Evolutionary conservation across 2,888 invertebrate genomes (phyloP).

Genomic region (Drosophila quasianomalipes): DNA sequence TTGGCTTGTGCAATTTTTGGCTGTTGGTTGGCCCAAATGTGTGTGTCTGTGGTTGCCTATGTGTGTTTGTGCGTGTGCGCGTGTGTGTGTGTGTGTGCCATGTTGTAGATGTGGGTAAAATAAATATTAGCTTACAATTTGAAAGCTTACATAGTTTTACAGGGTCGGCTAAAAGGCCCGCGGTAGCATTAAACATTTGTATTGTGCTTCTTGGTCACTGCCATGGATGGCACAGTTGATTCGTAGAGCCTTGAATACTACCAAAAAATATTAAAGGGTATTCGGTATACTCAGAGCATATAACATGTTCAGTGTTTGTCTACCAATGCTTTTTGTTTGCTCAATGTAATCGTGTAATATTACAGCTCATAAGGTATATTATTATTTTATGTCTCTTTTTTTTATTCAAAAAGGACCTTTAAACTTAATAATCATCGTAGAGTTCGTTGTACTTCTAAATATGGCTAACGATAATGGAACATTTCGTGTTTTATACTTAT

Average conservation of each 20-base stretch:
- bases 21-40: conserved; percentile 52
- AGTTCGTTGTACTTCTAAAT: neutral
- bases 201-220: conserved; percentile 47
- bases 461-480: neutral
- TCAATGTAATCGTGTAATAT: neutral
- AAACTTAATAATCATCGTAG: neutral
- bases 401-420: neutral
- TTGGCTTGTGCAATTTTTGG: conserved; percentile 72
- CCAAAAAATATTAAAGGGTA: neutral
- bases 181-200: conserved; percentile 70
- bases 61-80: neutral
- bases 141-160: conserved; percentile 65
- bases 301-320: neutral
- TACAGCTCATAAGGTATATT: neutral
- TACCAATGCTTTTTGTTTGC: neutral
- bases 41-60: conserved; percentile 15
- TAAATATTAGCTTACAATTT: conserved; percentile 80
- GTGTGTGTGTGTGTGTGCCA: conserved; percentile 15
- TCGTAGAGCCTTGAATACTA: neutral
- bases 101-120: conserved; percentile 68
- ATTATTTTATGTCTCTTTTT: neutral
- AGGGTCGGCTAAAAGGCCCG: conserved; percentile 64
- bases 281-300: neutral
- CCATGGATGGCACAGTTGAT: neutral
- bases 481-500: neutral